Conservation (phyloP, 2,888 invertebrate species). For the Hanleya hanleyi region DNA sequence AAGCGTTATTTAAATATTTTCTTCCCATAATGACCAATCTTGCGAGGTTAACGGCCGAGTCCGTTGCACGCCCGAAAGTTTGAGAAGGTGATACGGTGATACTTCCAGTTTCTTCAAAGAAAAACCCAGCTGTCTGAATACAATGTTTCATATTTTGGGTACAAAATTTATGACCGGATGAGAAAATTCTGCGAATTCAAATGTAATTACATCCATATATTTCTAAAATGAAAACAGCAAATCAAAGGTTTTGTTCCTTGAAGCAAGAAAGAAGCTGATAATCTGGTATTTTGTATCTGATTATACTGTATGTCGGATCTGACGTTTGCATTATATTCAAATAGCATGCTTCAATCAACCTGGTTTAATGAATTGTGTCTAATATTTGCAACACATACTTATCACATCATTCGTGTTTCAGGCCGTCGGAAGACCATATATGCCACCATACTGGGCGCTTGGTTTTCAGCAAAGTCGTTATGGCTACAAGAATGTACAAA, state of each 20-base stretch:
- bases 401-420: too few relatives aligned
- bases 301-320: not conserved
- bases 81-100: too few relatives aligned
- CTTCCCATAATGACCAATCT: not conserved
- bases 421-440: conserved; percentile 81
- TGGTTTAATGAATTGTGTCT: too few relatives aligned
- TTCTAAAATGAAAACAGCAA: not conserved
- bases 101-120: not conserved
- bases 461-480: conserved; percentile 89
- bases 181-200: too few relatives aligned
- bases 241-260: not conserved
- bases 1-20: not conserved
- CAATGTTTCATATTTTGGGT: not conserved
- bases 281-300: not conserved
- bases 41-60: too few relatives aligned
- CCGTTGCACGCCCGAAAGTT: too few relatives aligned
- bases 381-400: too few relatives aligned
- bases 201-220: too few relatives aligned
- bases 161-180: too few relatives aligned
- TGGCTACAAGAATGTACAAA: conserved; percentile 45
- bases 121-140: not conserved
- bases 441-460: conserved; percentile 90
- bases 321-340: not conserved
- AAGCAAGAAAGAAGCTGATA: not conserved
- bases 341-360: too few relatives aligned